Conservation (phyloP, 2,888 invertebrate species). For the Byasa hedistus region DNA sequence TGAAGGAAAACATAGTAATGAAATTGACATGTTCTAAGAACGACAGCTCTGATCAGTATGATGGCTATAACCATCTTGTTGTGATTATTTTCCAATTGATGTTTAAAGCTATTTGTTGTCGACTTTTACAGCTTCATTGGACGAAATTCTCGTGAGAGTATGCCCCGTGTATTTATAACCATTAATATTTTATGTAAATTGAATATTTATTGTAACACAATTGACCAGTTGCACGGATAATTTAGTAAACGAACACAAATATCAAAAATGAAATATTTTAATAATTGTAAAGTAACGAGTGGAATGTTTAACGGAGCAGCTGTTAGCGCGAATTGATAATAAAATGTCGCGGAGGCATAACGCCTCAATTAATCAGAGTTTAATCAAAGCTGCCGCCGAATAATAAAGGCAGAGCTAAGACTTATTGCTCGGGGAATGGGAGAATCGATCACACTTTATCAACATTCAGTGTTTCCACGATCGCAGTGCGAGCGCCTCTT, state of each 20-base stretch:
- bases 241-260: not conserved
- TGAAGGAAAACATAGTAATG: too few species aligned
- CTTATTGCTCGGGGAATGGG: conserved; percentile 16
- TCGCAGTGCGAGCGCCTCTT: not conserved
- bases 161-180: too few species aligned
- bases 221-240: too few species aligned
- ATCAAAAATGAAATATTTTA: not conserved
- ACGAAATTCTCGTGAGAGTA: too few species aligned
- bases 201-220: too few species aligned
- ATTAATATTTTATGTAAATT: too few species aligned
- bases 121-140: too few species aligned
- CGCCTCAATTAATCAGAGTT: conserved; percentile 24
- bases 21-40: too few species aligned
- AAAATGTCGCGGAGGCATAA: conserved; percentile 22
- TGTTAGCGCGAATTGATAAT: conserved; percentile 19
- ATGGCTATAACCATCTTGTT: too few species aligned
- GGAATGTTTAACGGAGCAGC: not conserved
- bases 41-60: too few species aligned
- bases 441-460: conserved; percentile 26
- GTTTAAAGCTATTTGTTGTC: too few species aligned
- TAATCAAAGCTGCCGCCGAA: conserved; percentile 24
- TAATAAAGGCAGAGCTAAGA: conserved; percentile 15
- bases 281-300: not conserved
- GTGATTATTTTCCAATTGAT: too few species aligned
- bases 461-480: conserved; percentile 15